Evolutionary conservation across 2,797 vertebrate species (phyloP).

Genomic region (Benthosema pterotum): DNA sequence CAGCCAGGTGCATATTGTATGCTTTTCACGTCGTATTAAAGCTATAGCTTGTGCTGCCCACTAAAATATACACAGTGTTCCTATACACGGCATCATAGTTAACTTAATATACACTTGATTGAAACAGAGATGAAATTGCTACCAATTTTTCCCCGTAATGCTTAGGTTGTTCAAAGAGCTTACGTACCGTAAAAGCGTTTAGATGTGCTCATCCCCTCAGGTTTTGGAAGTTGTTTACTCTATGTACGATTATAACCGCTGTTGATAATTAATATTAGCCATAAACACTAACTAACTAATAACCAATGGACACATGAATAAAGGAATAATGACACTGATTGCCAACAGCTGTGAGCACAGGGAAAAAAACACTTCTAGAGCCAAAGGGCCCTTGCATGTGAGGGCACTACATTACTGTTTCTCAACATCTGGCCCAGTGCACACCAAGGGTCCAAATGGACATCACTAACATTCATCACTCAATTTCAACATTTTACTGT

Average conservation of each 20-base stretch:
- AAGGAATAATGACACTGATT: neutral
- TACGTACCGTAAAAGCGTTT: constrained; percentile 7
- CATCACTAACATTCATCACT: too few relatives aligned
- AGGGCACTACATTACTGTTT: too few relatives aligned
- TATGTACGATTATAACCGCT: constrained; percentile 13
- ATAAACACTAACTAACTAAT: constrained; percentile 1
- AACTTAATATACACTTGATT: constrained; percentile 22
- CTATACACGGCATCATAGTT: constrained; percentile 15
- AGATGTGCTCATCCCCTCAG: constrained; percentile 33
- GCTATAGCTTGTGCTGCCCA: constrained; percentile 28
- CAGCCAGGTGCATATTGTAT: constrained; percentile 16
- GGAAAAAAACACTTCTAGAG: constrained; percentile 23
- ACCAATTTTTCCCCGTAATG: constrained; percentile 26
- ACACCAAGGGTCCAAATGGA: too few relatives aligned
- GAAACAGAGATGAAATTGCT: constrained; percentile 20
- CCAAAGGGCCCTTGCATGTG: neutral
- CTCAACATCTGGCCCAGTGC: too few relatives aligned
- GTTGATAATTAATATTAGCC: constrained; percentile 21
- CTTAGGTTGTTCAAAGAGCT: constrained; percentile 5
- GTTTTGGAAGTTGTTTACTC: constrained; percentile 17
- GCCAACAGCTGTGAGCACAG: constrained; percentile 30
- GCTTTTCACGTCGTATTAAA: constrained; percentile 27
- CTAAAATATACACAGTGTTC: constrained; percentile 17
- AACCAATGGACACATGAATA: neutral
- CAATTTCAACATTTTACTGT: too few relatives aligned